Percentiles rank a stretch among this genome's conserved stretches.
Conservation (phyloP, 1,140 invertebrate species). For the Drosophila biarmipes region DNA sequence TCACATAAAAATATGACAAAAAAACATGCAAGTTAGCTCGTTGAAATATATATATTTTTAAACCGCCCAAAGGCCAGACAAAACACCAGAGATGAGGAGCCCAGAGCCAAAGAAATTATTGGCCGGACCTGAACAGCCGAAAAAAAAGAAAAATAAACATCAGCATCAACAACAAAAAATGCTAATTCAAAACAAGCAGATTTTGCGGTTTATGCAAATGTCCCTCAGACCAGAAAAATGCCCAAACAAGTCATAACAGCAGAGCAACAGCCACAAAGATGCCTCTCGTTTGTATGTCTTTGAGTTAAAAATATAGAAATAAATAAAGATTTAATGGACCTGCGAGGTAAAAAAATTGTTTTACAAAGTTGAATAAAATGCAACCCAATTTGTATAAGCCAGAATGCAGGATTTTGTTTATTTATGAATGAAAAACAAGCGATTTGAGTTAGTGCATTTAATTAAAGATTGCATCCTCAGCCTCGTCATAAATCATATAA, state of each 20-base stretch:
- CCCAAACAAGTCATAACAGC: slow-evolving; percentile 61
- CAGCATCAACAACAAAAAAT: slow-evolving; percentile 56
- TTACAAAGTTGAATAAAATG: neutral
- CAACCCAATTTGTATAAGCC: neutral
- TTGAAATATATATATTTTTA: slow-evolving; percentile 28
- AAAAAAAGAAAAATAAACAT: slow-evolving; percentile 23
- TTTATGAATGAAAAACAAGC: neutral
- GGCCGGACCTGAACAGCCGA: slow-evolving; percentile 26
- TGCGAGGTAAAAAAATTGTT: neutral
- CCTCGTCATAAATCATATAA: slow-evolving; percentile 25
- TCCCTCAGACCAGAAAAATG: slow-evolving; percentile 37
- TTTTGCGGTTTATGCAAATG: slow-evolving; percentile 81
- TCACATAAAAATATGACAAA: slow-evolving; percentile 31
- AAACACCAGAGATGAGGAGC: slow-evolving; percentile 21
- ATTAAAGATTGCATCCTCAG: slow-evolving; percentile 24
- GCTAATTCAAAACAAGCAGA: slow-evolving; percentile 81
- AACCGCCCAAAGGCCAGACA: slow-evolving; percentile 43
- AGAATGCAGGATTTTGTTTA: no score
- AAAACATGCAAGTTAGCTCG: slow-evolving; percentile 27
- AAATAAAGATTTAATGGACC: slow-evolving; percentile 65
- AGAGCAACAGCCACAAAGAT: slow-evolving; percentile 33
- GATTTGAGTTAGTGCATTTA: slow-evolving; percentile 7
- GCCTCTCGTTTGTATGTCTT: slow-evolving; percentile 17
- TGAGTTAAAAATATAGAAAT: slow-evolving; percentile 54
- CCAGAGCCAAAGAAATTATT: slow-evolving; percentile 61